phyloP scores from a whole-genome alignment of 2,797 vertebrate species.

The Craterocephalus amniculus region DNA sequence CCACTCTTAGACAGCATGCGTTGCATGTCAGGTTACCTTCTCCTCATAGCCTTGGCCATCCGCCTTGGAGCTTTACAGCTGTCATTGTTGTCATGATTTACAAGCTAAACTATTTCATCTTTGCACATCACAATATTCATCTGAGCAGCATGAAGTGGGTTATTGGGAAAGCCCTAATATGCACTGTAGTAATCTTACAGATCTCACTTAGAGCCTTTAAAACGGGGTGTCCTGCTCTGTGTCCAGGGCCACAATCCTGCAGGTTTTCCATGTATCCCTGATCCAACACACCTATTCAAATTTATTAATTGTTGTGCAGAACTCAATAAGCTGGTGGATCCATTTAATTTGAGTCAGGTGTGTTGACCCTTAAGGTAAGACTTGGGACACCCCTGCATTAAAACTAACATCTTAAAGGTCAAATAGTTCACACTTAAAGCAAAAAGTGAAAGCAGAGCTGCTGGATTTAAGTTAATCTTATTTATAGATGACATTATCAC shows the following conservation, averaged over 20 bases:
- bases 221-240: too few species aligned
- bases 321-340: too few species aligned
- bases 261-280: too few species aligned
- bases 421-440: neutral
- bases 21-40: too few species aligned
- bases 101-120: neutral
- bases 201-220: neutral
- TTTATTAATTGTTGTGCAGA: too few species aligned
- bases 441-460: neutral
- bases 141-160: neutral
- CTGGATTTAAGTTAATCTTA: neutral
- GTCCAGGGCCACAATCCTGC: too few species aligned
- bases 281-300: too few species aligned
- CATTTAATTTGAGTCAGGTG: too few species aligned
- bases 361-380: too few species aligned
- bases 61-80: neutral
- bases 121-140: neutral
- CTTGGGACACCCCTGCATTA: too few species aligned
- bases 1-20: too few species aligned
- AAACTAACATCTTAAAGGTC: neutral
- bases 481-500: neutral
- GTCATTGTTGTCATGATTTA: neutral
- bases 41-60: neutral
- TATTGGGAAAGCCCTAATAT: neutral
- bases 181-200: neutral